Conservation (phyloP, 2,797 vertebrate genomes). For the Thalassophryne amazonica region DNA sequence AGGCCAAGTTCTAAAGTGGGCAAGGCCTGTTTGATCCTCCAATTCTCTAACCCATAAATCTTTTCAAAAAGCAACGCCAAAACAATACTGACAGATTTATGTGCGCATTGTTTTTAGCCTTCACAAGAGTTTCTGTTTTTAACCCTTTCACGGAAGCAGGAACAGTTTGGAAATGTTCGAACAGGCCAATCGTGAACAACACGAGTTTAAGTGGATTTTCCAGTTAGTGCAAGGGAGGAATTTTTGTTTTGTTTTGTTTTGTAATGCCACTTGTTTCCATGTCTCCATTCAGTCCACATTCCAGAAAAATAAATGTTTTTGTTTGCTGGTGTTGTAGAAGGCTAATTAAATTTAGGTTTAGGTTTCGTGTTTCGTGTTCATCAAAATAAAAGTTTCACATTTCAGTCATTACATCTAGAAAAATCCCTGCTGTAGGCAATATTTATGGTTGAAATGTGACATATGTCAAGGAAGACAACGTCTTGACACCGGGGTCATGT, state of each 20-base stretch:
- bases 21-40: constrained; percentile 43
- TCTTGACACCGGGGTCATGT: too few species aligned
- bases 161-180: constrained; percentile 32
- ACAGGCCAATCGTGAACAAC: constrained; percentile 32
- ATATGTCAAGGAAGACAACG: too few species aligned
- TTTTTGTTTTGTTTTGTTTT: constrained; percentile 28
- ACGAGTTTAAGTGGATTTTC: constrained; percentile 28
- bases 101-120: constrained; percentile 52
- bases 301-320: constrained; percentile 1
- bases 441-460: too few species aligned
- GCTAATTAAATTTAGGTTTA: too few species aligned
- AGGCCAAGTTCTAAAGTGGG: constrained; percentile 45
- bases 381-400: too few species aligned
- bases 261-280: constrained; percentile 20
- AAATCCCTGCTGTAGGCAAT: too few species aligned
- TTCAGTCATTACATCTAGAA: too few species aligned
- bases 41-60: constrained; percentile 59
- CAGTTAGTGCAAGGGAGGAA: constrained; percentile 12
- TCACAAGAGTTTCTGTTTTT: constrained; percentile 50
- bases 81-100: constrained; percentile 58
- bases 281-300: constrained; percentile 1
- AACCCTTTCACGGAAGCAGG: constrained; percentile 16
- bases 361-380: too few species aligned
- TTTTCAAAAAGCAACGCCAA: constrained; percentile 47
- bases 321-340: too few species aligned